phyloP scores from a whole-genome alignment of 2,113 vertebrate genomes.

The Dasypus novemcinctus region DNA sequence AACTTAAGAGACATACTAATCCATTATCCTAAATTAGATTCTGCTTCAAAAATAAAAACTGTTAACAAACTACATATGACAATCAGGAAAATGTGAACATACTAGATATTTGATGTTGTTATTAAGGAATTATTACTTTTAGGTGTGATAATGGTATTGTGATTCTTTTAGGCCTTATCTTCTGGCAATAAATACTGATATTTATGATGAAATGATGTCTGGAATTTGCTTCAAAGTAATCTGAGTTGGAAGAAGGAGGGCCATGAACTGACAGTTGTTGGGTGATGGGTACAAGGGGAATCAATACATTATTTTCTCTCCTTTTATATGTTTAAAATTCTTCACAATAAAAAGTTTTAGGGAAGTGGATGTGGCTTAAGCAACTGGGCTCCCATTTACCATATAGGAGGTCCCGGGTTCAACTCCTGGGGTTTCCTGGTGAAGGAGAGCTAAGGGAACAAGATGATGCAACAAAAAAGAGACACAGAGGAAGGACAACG shows the following conservation, averaged over 20 bases:
- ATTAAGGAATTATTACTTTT: not conserved
- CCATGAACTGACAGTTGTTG: not conserved
- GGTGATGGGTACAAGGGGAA: not conserved
- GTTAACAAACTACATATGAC: not conserved
- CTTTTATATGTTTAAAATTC: constrained; percentile 13
- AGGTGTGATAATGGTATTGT: not conserved
- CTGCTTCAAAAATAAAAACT: not conserved
- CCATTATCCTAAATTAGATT: not conserved
- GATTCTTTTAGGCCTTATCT: not conserved
- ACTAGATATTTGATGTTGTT: not conserved
- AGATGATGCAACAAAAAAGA: too few relatives aligned
- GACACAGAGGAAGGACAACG: too few relatives aligned
- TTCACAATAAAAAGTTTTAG: not conserved
- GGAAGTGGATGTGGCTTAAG: too few relatives aligned
- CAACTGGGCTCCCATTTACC: too few relatives aligned
- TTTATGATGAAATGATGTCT: constrained; percentile 29
- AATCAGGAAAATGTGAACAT: not conserved
- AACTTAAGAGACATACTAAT: not conserved
- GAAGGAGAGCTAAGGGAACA: too few relatives aligned
- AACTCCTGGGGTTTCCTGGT: too few relatives aligned
- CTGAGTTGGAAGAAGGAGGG: not conserved
- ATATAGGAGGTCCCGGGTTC: too few relatives aligned
- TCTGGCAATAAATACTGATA: not conserved
- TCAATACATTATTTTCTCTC: not conserved
- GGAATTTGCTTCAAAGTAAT: constrained; percentile 26